Evolutionary conservation across 2,888 invertebrate genomes (phyloP).

Genomic region (Hemaris fuciformis): DNA sequence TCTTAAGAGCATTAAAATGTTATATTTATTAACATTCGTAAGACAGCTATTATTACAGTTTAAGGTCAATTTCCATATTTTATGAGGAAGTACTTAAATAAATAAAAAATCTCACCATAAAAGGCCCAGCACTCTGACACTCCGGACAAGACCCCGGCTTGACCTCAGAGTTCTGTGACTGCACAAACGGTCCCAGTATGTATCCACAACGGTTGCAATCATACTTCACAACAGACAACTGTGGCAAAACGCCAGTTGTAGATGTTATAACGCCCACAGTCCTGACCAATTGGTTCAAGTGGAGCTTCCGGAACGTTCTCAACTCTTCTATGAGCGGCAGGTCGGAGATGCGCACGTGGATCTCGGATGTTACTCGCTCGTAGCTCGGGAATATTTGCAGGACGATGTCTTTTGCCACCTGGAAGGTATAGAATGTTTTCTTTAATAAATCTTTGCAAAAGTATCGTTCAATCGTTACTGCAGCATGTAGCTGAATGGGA

Average conservation of each 20-base stretch:
- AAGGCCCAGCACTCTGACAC: conserved; percentile 97
- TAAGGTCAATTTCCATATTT: too few species aligned
- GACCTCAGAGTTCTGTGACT: conserved; percentile 95
- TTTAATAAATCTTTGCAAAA: too few species aligned
- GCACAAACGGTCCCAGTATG: conserved; percentile 97
- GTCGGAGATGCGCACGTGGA: conserved; percentile 97
- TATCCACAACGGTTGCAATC: conserved; percentile 98
- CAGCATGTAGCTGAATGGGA: too few species aligned
- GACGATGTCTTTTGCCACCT: conserved; percentile 93
- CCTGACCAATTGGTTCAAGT: conserved; percentile 96
- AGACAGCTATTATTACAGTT: too few species aligned
- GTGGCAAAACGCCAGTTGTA: conserved; percentile 97
- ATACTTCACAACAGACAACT: conserved; percentile 96
- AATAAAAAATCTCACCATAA: conserved; percentile 83
- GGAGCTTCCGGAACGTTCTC: conserved; percentile 93
- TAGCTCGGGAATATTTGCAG: conserved; percentile 97
- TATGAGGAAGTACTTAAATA: not conserved
- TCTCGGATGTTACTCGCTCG: conserved; percentile 95
- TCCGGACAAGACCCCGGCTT: conserved; percentile 98
- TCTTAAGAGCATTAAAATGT: too few species aligned
- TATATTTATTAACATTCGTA: too few species aligned
- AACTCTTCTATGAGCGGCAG: conserved; percentile 97
- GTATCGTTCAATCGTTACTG: too few species aligned
- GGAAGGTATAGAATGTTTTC: not conserved
- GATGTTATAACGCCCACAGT: conserved; percentile 95